Conservation (phyloP, 2,888 invertebrate species). For the Chloroclystis v-ata region DNA sequence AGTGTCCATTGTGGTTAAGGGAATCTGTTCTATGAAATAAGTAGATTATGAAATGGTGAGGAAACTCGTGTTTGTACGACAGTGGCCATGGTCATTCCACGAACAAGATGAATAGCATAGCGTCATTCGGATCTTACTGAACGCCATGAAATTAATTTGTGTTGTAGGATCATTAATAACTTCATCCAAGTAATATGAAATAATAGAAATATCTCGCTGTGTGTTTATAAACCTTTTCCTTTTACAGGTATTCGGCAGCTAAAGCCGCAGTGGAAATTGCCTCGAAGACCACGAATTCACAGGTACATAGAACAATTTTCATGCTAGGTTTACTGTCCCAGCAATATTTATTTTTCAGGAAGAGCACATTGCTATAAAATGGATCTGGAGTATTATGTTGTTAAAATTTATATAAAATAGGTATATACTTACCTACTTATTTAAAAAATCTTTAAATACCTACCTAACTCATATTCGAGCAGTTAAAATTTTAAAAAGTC, state of each 20-base stretch:
- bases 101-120: conserved; percentile 37
- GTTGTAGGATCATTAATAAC: too few species aligned
- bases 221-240: neutral
- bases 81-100: conserved; percentile 45
- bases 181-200: too few species aligned
- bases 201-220: neutral
- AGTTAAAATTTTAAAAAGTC: too few species aligned
- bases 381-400: too few species aligned
- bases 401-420: neutral
- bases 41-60: conserved; percentile 23
- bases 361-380: too few species aligned
- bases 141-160: neutral
- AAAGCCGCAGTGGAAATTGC: conserved; percentile 29
- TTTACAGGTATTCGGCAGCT: conserved; percentile 35
- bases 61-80: conserved; percentile 28
- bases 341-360: too few species aligned
- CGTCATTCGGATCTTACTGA: conserved; percentile 28
- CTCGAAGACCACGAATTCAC: conserved; percentile 32
- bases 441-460: neutral
- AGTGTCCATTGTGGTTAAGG: conserved; percentile 8
- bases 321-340: neutral
- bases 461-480: too few species aligned
- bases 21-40: conserved; percentile 13
- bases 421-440: neutral
- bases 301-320: conserved; percentile 24